Evolutionary conservation across 2,888 invertebrate species (phyloP).

Genomic region (Sthenelais limicola): DNA sequence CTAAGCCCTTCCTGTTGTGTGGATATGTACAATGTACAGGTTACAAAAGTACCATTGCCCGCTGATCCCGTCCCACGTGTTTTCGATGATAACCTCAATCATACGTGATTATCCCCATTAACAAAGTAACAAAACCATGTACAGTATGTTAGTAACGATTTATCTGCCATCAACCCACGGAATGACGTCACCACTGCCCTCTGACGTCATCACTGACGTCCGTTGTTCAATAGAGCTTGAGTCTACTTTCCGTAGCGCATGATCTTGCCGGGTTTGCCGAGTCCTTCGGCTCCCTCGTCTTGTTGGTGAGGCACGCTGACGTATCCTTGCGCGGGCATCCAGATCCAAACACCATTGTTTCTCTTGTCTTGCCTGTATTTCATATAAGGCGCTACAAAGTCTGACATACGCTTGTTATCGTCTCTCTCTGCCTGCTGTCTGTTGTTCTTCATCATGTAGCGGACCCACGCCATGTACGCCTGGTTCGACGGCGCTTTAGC

Average conservation of each 20-base stretch:
- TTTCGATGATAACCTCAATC: too few species aligned
- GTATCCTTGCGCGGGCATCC: conserved; percentile 70
- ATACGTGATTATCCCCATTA: too few species aligned
- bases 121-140: too few species aligned
- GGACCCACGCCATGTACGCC: conserved; percentile 32
- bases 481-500: conserved; percentile 8
- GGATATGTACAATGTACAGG: too few species aligned
- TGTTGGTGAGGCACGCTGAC: conserved; percentile 59
- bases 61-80: too few species aligned
- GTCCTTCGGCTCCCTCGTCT: conserved; percentile 47
- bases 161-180: too few species aligned
- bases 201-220: too few species aligned
- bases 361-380: conserved; percentile 44
- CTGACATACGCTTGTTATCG: conserved; percentile 25
- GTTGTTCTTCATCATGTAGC: conserved; percentile 15
- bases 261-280: conserved; percentile 54
- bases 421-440: background rate
- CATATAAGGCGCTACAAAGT: conserved; percentile 42
- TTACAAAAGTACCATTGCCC: too few species aligned
- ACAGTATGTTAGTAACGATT: too few species aligned
- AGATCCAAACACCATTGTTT: conserved; percentile 63
- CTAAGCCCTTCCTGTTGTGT: too few species aligned
- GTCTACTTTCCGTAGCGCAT: conserved; percentile 61
- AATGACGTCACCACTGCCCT: too few species aligned
- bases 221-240: too few species aligned